Evolutionary conservation across 1,140 invertebrate species (phyloP), one percentile per base, ranked within the genome.

Genomic region (Atopsyche davidsoni): DNA sequence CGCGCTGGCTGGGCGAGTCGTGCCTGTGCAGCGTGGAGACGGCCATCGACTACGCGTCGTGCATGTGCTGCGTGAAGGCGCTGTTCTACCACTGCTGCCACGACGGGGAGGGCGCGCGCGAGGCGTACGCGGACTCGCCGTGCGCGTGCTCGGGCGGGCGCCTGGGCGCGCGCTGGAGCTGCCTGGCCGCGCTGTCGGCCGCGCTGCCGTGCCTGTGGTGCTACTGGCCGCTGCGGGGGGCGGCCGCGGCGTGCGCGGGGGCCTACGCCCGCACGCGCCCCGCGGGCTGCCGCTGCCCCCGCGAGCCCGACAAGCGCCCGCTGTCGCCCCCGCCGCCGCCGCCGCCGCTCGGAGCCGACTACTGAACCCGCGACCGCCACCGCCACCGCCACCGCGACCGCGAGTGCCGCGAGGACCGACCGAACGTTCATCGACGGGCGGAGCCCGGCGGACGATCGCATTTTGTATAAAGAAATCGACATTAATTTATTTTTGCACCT

Each of bases 31-130:
- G 88, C 60, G 86, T 87, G 38, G 86, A 92, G 65, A 82, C 86
- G 48, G 78, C 83, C 56, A 80, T 96, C 52, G 90, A 95, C 71
- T 88, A 89, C 66, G 83, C 84, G 41, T 89, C 89, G 49, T 96
- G 92, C 66, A 79, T 96, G 70, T 96, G 92, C 73, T 94, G 90
- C 69, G 90, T 92, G 57, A 92, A 94, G 66, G 89, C 85, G 32
- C 65, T 92, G 22, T 92, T 94, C 68, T 96, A 96, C 70, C 92
- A 96, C 66, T 94, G 89, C 70, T 82, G 82, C 51, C 81, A 85
- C 62, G 79, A 81, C 60, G 77, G 78, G 53, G 79, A 80, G 56
- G 75, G 77, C 53, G 85, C 87, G 59, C 79, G 79, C 51, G 78
- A 77, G 41, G 72, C 76, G 48, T 88, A 84, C 64, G 86, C 86